Conservation (phyloP, 1,140 invertebrate genomes). For the Sinella curviseta region DNA sequence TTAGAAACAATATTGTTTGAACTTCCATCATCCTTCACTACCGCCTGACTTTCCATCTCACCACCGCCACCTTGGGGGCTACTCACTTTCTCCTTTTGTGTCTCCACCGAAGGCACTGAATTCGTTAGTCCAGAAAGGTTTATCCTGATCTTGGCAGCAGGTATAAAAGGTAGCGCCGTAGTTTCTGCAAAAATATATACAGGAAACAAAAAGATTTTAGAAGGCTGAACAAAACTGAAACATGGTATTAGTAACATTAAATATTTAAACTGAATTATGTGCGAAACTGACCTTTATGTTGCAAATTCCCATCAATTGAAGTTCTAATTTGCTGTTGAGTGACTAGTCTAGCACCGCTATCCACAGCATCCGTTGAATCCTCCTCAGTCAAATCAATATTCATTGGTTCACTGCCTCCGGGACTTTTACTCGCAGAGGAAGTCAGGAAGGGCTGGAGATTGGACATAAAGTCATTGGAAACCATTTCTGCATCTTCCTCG, state of each 20-base stretch:
- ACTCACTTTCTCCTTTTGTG: neutral
- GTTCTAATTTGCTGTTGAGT: neutral
- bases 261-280: neutral
- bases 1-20: conserved; percentile 53
- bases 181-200: neutral
- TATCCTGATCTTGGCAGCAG: conserved; percentile 35
- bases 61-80: neutral
- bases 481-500: conserved; percentile 13
- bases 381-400: conserved; percentile 30
- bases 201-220: no score
- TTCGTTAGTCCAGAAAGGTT: conserved; percentile 36
- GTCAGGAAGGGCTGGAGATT: conserved; percentile 12
- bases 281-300: conserved; percentile 8
- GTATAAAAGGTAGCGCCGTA: conserved; percentile 12
- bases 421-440: neutral
- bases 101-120: neutral
- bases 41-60: conserved; percentile 49
- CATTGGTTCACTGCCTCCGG: conserved; percentile 4
- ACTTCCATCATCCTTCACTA: conserved; percentile 51
- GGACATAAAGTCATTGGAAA: neutral
- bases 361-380: neutral
- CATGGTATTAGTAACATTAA: no score
- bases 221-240: no score
- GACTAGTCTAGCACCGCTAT: neutral
- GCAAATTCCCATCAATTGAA: conserved; percentile 24